phyloP scores from a whole-genome alignment of 1,140 invertebrate species.

The Drosophila biarmipes region DNA sequence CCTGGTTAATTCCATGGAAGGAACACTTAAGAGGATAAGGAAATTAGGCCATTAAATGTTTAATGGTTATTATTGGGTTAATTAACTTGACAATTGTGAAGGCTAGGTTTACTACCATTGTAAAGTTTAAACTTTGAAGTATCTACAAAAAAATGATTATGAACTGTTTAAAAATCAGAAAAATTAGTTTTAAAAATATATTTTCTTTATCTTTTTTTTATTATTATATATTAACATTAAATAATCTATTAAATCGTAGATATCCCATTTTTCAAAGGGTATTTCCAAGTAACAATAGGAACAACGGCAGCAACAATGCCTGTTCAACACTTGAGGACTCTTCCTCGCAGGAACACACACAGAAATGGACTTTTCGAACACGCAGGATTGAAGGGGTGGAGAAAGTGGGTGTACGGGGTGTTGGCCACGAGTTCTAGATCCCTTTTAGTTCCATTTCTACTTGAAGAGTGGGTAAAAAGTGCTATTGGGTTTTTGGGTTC shows the following conservation, averaged over 20 bases:
- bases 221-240: neutral
- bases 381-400: neutral
- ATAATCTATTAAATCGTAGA: neutral
- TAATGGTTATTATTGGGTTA: neutral
- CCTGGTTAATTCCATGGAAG: conserved; percentile 8
- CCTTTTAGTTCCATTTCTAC: conserved; percentile 38
- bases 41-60: neutral
- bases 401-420: neutral
- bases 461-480: conserved; percentile 47
- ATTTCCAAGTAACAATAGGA: conserved; percentile 37
- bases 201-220: neutral
- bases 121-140: no score
- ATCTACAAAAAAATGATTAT: no score
- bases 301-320: conserved; percentile 26
- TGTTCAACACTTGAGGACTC: conserved; percentile 36
- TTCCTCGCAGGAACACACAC: conserved; percentile 3
- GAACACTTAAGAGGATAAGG: neutral
- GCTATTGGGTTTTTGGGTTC: conserved; percentile 64
- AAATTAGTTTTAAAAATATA: neutral
- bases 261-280: conserved; percentile 6
- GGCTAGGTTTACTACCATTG: neutral
- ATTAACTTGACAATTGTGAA: neutral
- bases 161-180: neutral
- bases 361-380: conserved; percentile 21
- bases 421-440: conserved; percentile 36